Evolutionary conservation across 2,888 invertebrate genomes (phyloP), one percentile per base, ranked within the genome.

Genomic region (Megamerina dolium): DNA sequence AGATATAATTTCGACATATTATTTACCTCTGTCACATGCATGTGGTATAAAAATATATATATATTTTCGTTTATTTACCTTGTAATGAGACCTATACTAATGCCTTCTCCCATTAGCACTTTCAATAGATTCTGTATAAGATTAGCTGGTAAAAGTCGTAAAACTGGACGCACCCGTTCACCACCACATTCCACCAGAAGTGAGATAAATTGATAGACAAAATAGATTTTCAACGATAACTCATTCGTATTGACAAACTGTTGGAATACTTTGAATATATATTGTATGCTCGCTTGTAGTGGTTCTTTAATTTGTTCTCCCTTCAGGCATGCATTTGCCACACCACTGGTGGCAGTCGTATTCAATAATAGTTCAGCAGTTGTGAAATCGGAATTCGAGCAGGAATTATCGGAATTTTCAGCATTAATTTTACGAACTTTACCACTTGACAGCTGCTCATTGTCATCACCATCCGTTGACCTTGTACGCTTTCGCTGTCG

Each of bases 41-140:
- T n/a, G n/a, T n/a, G n/a, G n/a, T n/a, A n/a, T 14, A 20, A 36
- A 23, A 37, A 34, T n/a, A 33, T 26, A 27, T 29, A 32, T 27
- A 29, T 39, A 31, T 13, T 31, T 3, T 6, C 31, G 17, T 18
- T 20, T 41, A 18, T 40, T 46, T 51, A 62, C 64, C 63, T 58
- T 38, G 64, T 61, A 33, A 72, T 66, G 16, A 72, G 57, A 2
- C 72, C 72, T 3, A 67, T 68, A n/a, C 64, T 63, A 37, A 70
- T 60, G 36, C 70, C 69, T 31, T 69, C 68, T 2, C 66, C 66
- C 5, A 61, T 54, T 58, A 72, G 59, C 5, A 72, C 82, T 66
- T 88, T 87, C 43, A 93, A 76, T 50, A 94, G 73, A 57, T 84
- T 86, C 19, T 87, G 85, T 32, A 89, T 82, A 54, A 89, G 74